Percentiles rank a stretch among this genome's conserved stretches.
Conservation (phyloP, 1,140 invertebrate species). For the Cyrtorhinus lividipennis region DNA sequence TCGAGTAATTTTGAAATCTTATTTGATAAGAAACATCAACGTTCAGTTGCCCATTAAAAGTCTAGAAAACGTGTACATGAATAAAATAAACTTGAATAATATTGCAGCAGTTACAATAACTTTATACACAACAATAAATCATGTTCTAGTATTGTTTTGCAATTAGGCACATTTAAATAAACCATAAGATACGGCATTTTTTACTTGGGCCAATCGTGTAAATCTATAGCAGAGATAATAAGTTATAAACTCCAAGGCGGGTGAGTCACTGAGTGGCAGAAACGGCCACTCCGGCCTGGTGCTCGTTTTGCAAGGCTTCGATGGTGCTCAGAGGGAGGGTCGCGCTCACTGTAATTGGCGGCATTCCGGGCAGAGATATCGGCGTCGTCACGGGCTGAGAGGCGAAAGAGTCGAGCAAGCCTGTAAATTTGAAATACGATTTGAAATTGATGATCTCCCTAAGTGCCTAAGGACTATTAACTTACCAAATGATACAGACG, state of each 20-base stretch:
- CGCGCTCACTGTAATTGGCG: constrained; percentile 63
- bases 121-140: too few relatives aligned
- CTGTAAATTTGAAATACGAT: constrained; percentile 24
- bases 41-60: not conserved
- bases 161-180: too few relatives aligned
- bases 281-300: constrained; percentile 13
- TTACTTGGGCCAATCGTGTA: too few relatives aligned
- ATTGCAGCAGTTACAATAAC: too few relatives aligned
- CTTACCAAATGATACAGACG: not conserved
- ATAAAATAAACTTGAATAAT: too few relatives aligned
- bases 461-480: not conserved
- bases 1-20: not conserved
- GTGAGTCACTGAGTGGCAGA: constrained; percentile 8
- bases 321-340: constrained; percentile 38
- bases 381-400: constrained; percentile 46
- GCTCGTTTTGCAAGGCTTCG: constrained; percentile 26
- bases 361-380: constrained; percentile 62
- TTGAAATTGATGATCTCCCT: constrained; percentile 12
- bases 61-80: not conserved
- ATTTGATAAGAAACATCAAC: not conserved
- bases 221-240: too few relatives aligned
- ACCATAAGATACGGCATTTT: too few relatives aligned
- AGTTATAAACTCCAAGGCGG: not conserved
- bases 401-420: constrained; percentile 22
- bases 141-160: too few relatives aligned